Conservation (phyloP, 2,797 vertebrate genomes). For the Rhabdophis nuchalis region DNA sequence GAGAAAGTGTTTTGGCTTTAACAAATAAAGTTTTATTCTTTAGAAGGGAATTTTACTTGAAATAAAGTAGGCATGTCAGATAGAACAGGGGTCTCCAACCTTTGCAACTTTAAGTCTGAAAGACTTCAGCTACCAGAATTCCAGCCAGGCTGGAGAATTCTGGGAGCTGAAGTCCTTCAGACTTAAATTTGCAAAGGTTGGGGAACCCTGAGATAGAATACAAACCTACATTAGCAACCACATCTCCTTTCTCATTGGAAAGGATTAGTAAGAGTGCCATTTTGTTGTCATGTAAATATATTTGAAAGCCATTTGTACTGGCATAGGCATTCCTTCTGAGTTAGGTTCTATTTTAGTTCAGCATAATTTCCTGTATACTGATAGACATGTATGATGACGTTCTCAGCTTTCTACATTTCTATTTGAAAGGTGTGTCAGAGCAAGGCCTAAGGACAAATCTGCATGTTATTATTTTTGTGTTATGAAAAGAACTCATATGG, state of each 20-base stretch:
- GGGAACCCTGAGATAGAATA: constrained; percentile 30
- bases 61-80: constrained; percentile 13
- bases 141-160: too few relatives aligned
- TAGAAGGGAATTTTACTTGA: constrained; percentile 8
- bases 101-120: too few relatives aligned
- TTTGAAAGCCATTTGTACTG: constrained; percentile 32
- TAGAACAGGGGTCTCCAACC: too few relatives aligned
- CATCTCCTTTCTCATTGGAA: constrained; percentile 31
- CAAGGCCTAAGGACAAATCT: not conserved
- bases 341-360: constrained; percentile 18
- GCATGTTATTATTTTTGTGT: not conserved
- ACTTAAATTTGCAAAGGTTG: too few relatives aligned
- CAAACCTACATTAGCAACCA: constrained; percentile 43
- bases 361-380: not conserved
- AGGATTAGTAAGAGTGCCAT: constrained; percentile 4
- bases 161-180: too few relatives aligned
- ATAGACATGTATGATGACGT: not conserved
- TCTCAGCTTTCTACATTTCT: not conserved
- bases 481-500: not conserved
- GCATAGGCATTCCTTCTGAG: not conserved
- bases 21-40: constrained; percentile 50
- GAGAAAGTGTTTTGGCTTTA: constrained; percentile 46
- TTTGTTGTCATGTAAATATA: constrained; percentile 29
- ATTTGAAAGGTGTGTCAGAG: not conserved
- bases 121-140: too few relatives aligned